phyloP scores from a whole-genome alignment of 1,140 invertebrate genomes.

The Gryllus bimaculatus region DNA sequence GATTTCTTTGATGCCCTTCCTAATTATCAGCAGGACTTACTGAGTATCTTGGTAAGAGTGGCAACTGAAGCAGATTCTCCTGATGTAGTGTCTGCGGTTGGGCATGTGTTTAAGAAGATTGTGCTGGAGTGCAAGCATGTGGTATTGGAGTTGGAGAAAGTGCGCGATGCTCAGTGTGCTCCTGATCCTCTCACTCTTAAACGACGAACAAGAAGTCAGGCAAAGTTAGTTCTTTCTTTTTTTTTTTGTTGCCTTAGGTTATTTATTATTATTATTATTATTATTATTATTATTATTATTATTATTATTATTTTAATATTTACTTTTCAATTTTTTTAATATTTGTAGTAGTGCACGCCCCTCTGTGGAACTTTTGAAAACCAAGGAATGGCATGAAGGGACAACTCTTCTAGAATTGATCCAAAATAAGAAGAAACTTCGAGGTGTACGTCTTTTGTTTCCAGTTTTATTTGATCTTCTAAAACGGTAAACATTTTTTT shows the following conservation, averaged over 20 bases:
- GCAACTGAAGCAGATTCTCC: constrained; percentile 13
- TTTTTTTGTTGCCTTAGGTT: neutral
- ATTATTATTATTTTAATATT: no score
- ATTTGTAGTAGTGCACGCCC: constrained; percentile 16
- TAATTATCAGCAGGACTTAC: neutral
- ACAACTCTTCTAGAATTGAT: constrained; percentile 71
- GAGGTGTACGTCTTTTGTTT: constrained; percentile 53
- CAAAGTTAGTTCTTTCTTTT: neutral
- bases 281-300: no score
- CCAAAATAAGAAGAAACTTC: constrained; percentile 70
- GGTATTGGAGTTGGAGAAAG: neutral
- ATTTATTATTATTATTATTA: constrained; percentile 11
- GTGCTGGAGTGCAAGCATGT: constrained; percentile 10
- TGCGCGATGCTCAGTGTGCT: neutral
- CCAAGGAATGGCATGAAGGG: constrained; percentile 62
- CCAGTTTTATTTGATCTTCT: constrained; percentile 71
- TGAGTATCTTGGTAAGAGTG: constrained; percentile 1
- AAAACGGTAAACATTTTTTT: constrained; percentile 41
- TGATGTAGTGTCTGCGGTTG: constrained; percentile 11
- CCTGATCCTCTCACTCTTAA: neutral
- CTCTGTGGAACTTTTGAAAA: constrained; percentile 46
- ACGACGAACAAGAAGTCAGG: neutral
- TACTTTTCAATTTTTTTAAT: neutral
- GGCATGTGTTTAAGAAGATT: constrained; percentile 10
- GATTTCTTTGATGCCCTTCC: constrained; percentile 14